Evolutionary conservation across 2,113 vertebrate species (phyloP).

Genomic region (Benitochromis conjunctus): DNA sequence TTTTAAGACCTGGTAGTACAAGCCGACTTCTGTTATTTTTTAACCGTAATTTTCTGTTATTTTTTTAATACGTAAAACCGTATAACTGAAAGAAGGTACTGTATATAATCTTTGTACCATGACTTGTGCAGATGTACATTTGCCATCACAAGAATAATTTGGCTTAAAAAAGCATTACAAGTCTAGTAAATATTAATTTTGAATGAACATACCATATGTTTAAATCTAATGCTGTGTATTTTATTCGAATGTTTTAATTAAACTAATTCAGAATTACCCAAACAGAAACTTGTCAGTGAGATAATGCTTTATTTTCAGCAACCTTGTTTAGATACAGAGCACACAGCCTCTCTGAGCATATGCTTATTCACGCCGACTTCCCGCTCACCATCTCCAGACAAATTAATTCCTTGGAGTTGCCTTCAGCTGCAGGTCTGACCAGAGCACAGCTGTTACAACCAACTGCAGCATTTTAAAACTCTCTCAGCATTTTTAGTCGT

Average conservation of each 20-base stretch:
- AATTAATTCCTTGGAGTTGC: conserved; percentile 45
- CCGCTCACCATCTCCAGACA: conserved; percentile 43
- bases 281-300: neutral
- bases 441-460: conserved; percentile 49
- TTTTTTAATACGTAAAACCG: neutral
- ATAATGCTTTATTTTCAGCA: neutral
- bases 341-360: conserved; percentile 26
- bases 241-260: neutral
- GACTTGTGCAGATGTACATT: neutral
- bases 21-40: neutral
- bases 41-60: neutral
- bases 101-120: neutral
- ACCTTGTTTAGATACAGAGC: conserved; percentile 19
- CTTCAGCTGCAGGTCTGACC: conserved; percentile 34
- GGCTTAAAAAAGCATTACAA: neutral
- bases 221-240: neutral
- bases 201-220: neutral
- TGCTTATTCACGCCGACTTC: conserved; percentile 16
- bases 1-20: neutral
- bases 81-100: neutral
- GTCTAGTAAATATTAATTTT: neutral
- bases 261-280: neutral
- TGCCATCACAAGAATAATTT: neutral
- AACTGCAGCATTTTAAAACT: conserved; percentile 38
- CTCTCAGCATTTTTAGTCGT: conserved; percentile 40